A percentile compares a stretch with the other conserved stretches of the same genome.
phyloP scores from a whole-genome alignment of 2,797 vertebrate genomes.

The Anolis apletophallus region DNA sequence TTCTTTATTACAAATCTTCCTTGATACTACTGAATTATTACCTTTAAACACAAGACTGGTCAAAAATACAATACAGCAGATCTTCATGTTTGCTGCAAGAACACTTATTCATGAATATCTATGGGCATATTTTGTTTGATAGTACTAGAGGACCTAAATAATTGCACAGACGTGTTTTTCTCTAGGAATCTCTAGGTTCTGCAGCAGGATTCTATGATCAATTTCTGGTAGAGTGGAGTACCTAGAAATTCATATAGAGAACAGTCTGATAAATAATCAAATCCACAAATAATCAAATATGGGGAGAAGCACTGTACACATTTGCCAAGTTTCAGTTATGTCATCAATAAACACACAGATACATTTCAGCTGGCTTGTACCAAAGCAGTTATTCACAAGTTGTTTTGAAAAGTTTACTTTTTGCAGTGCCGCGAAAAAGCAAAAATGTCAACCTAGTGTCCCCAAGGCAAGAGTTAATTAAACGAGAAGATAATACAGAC shows the following conservation, averaged over 20 bases:
- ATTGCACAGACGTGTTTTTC: no score
- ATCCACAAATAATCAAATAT: no score
- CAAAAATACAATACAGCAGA: background rate
- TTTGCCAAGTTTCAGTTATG: background rate
- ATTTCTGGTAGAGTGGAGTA: no score
- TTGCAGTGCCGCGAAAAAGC: constrained; percentile 4
- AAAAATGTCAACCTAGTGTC: constrained; percentile 34
- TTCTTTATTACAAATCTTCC: background rate
- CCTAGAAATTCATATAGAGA: no score
- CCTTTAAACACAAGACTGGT: background rate
- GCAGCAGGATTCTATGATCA: no score
- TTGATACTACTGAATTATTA: background rate
- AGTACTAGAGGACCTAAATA: no score
- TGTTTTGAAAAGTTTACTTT: constrained; percentile 17
- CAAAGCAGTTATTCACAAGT: background rate
- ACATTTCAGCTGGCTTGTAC: background rate
- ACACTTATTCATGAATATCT: no score
- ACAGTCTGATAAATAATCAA: no score
- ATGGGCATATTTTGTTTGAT: no score
- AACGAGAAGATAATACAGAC: constrained; percentile 31
- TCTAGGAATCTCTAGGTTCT: no score
- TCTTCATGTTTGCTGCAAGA: no score
- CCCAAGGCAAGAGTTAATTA: constrained; percentile 44
- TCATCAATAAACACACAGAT: background rate
- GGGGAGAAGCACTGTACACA: no score